Conservation (phyloP, 2,113 vertebrate genomes). For the Gorilla gorilla region DNA sequence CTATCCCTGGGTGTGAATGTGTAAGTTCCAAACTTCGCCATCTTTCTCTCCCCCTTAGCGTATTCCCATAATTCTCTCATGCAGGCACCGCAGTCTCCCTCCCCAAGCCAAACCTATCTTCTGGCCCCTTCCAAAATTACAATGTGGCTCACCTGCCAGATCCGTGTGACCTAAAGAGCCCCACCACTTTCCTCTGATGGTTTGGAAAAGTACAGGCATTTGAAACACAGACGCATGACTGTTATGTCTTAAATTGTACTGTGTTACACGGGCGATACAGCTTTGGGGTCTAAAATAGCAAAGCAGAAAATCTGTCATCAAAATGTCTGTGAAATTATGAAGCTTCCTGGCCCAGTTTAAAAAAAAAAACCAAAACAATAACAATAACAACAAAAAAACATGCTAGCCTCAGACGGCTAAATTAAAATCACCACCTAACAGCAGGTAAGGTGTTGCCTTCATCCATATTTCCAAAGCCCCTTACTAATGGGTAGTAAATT, state of each 20-base stretch:
- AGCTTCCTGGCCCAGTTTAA: slow-evolving; percentile 77
- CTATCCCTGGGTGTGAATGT: neutral
- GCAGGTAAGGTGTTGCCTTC: slow-evolving; percentile 83
- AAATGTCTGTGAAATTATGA: slow-evolving; percentile 82
- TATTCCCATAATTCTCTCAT: neutral
- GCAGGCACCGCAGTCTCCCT: neutral
- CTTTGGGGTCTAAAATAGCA: slow-evolving; percentile 79
- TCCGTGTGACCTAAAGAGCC: neutral
- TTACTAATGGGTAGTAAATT: slow-evolving; percentile 85
- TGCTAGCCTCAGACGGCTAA: slow-evolving; percentile 73
- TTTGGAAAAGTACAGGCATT: slow-evolving; percentile 49
- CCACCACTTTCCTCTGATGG: neutral
- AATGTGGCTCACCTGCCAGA: neutral
- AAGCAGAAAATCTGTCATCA: slow-evolving; percentile 82
- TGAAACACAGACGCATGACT: slow-evolving; percentile 67
- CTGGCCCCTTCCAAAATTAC: neutral
- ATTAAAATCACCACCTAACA: slow-evolving; percentile 80
- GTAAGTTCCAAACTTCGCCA: neutral
- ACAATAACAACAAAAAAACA: neutral
- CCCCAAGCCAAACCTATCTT: neutral
- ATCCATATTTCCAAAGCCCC: slow-evolving; percentile 82
- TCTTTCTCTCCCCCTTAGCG: rapidly evolving
- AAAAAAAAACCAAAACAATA: neutral
- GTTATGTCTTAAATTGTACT: slow-evolving; percentile 75
- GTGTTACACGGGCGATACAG: slow-evolving; percentile 70